Base-by-base conservation (phyloP, 1,140 invertebrate genomes). In the Maconellicoccus hirsutus region DNA sequence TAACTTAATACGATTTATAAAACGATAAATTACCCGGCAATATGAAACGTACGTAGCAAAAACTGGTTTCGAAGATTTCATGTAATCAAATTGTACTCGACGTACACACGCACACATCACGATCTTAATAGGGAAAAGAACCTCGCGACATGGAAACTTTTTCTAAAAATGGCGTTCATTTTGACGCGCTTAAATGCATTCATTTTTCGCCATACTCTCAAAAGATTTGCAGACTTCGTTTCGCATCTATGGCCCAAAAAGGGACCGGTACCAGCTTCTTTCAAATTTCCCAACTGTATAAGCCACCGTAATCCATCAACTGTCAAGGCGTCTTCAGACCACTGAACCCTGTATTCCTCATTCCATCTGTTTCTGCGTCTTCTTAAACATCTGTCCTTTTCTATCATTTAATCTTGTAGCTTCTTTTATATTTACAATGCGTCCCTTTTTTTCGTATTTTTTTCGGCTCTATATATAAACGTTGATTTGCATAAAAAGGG, bases 381-480 rank as follows among this genome's bases (percentile, higher is more conserved):
- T 66, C 25, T 66, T 66, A 66, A 66, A 66, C 61, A 66, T 23
- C 61, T 66, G 61, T 66, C 61, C 61, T 66, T 66, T 26, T 66
- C 61, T 66, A 66, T 66, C 61, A 66, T 66, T 66, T 66, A 66
- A 66, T 66, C 61, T 66, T 66, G 61, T 23, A 66, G 25, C 61
- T 66, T 66, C 61, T 66, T 66, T 66, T 66, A 66, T 66, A 66
- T 66, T 66, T 66, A 66, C 61, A 66, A 66, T 66, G 61, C 61
- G 61, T 66, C 61, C 21, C 61, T 66, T 66, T 59, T 66, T 66
- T 66, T 66, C 61, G 61, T 23, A 4, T 66, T 66, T 19, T 66
- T 66, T 66, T 66, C 61, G 22, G 25, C 61, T 66, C 22, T 66
- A 25, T 66, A 14, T 66, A 25, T 23, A 25, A 66, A 66, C 61